Evolutionary conservation across 1,140 invertebrate species (phyloP), one percentile per base, ranked within the genome.

Genomic region (Leguminivora glycinivorella): DNA sequence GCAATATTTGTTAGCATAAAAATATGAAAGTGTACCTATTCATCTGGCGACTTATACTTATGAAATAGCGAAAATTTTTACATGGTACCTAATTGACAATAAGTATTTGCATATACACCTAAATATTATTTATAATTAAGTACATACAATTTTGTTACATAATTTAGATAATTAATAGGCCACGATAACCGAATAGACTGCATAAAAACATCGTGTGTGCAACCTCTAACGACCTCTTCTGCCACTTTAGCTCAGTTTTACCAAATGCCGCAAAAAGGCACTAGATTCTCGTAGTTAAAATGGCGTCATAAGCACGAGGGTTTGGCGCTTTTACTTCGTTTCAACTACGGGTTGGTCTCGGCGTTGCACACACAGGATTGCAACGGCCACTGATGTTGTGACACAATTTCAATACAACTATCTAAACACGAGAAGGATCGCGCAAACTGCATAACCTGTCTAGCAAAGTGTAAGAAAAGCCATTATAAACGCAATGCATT

Each of bases 331-430:
- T 52, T 52, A 52, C 47, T 22, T 22, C 47, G 47, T 52, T 52
- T 52, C 22, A 52, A 52, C 47, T 10, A 3, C 17, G 47, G n/a
- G 1, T 52, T 52, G 2, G 19, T 43, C 5, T 19, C 24, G 56
- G 5, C n/a, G 56, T 58, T 58, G 56, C 56, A 58, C 17, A 29
- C 1, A 31, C 26, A n/a, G 9, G n/a, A 31, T 63, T 29, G 58
- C 26, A 29, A 63, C 25, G 19, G 47, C 26, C 26, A 63, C 26
- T 26, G 9, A 24, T 34, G 47, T 52, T 29, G 58, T 63, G 58
- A 63, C 58, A 63, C 26, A 17, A 63, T 17, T 31, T 17, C 14
- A 63, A 63, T 63, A 29, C 26, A 34, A 63, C 58, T 63, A 63
- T 60, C 29, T 63, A 63, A 63, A 34, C 14, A 17, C 1, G 25